A percentile compares a stretch with the other conserved stretches of the same genome.
These are phyloP conservation scores for Poecilia wingei DNA, from an alignment of 2,797 vertebrate genomes.

Conservation along the genomic window DNA sequence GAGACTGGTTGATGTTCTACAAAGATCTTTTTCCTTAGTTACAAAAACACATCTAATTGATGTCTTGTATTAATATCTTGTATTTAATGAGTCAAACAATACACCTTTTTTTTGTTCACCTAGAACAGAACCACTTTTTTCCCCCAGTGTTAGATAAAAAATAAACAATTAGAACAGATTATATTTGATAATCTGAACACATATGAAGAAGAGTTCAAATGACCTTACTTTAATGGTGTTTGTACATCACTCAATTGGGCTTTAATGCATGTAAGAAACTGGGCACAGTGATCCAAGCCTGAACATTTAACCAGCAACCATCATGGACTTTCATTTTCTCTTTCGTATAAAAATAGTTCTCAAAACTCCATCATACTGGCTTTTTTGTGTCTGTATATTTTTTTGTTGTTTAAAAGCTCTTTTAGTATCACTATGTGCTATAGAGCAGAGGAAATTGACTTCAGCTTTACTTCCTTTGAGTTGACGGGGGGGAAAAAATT, in stretches of 20 bases:
- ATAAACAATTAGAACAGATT: background rate
- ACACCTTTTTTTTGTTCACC: background rate
- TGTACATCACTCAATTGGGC: background rate
- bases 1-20: background rate
- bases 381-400: background rate
- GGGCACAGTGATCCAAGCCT: background rate
- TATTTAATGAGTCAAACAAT: background rate
- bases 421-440: background rate
- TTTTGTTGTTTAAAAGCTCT: background rate
- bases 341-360: background rate
- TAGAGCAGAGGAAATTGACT: background rate
- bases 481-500: conserved; percentile 28
- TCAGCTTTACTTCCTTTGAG: conserved; percentile 18
- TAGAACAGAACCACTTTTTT: background rate
- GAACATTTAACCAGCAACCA: background rate
- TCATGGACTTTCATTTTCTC: background rate
- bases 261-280: background rate
- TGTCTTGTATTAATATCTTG: background rate
- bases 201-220: background rate
- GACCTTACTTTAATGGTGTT: background rate
- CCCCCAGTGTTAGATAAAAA: background rate
- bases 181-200: background rate
- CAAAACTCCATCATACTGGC: background rate
- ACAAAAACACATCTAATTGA: background rate
- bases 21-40: background rate